These are phyloP conservation scores for Chironomus striatipennis DNA, from an alignment of 1,140 invertebrate genomes.

Conservation along the genomic window DNA sequence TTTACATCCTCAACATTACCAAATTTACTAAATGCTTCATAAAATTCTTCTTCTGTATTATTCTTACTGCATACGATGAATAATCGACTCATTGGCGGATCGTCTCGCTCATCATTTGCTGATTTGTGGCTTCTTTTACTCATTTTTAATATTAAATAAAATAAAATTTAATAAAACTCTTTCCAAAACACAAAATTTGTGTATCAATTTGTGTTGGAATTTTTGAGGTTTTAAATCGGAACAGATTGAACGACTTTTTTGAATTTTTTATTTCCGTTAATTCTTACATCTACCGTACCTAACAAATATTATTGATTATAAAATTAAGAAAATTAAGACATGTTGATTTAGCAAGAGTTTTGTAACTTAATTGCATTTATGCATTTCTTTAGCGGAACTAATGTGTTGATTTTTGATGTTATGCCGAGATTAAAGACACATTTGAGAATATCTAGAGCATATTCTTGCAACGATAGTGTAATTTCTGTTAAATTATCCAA, in stretches of 20 bases:
- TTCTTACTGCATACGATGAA: conserved; percentile 82
- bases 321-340: not conserved
- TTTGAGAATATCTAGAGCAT: conserved; percentile 65
- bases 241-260: not conserved
- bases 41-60: conserved; percentile 69
- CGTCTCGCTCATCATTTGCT: conserved; percentile 30
- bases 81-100: conserved; percentile 73
- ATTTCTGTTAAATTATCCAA: conserved; percentile 78
- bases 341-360: conserved; percentile 55
- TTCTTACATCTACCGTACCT: not conserved
- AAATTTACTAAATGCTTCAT: conserved; percentile 67
- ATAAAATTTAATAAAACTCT: not conserved
- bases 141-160: not conserved
- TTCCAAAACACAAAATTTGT: not conserved
- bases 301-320: not conserved
- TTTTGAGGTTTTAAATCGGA: too few species aligned
- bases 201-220: too few species aligned
- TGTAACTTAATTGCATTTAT: conserved; percentile 74
- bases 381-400: conserved; percentile 66
- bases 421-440: conserved; percentile 77
- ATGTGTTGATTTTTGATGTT: conserved; percentile 66
- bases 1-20: conserved; percentile 82
- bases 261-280: not conserved
- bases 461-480: conserved; percentile 72
- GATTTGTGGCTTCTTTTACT: not conserved